Evolutionary conservation across 2,797 vertebrate genomes (phyloP).

Genomic region (Danio kyathit): DNA sequence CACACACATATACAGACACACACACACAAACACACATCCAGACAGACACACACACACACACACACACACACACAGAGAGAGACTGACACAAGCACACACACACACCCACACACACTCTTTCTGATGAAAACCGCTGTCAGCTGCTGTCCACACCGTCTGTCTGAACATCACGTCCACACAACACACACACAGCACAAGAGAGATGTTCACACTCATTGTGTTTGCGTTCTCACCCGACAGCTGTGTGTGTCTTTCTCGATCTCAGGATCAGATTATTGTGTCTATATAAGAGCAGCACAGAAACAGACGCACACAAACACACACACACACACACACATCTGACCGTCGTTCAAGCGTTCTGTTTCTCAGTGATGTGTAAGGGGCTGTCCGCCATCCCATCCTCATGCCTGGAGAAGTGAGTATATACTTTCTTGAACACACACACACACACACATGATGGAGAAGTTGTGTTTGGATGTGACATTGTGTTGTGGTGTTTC

Average conservation of each 20-base stretch:
- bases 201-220: neutral
- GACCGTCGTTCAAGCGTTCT: too few species aligned
- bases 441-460: too few species aligned
- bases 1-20: too few species aligned
- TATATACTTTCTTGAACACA: neutral
- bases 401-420: constrained; percentile 80
- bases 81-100: too few species aligned
- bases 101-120: too few species aligned
- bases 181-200: neutral
- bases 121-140: constrained; percentile 8
- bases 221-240: neutral
- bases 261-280: constrained; percentile 54
- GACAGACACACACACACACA: neutral
- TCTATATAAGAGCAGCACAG: constrained; percentile 65
- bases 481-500: constrained; percentile 60
- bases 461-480: constrained; percentile 21
- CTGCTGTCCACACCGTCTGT: neutral
- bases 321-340: too few species aligned
- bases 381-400: constrained; percentile 77
- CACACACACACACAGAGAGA: neutral
- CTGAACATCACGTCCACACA: neutral
- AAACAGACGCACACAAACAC: neutral
- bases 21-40: too few species aligned
- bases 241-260: constrained; percentile 52
- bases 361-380: constrained; percentile 72